Percentiles rank a stretch among this genome's conserved stretches.
Conservation (phyloP, 1,140 invertebrate genomes). For the Tetragonula clypearis region DNA sequence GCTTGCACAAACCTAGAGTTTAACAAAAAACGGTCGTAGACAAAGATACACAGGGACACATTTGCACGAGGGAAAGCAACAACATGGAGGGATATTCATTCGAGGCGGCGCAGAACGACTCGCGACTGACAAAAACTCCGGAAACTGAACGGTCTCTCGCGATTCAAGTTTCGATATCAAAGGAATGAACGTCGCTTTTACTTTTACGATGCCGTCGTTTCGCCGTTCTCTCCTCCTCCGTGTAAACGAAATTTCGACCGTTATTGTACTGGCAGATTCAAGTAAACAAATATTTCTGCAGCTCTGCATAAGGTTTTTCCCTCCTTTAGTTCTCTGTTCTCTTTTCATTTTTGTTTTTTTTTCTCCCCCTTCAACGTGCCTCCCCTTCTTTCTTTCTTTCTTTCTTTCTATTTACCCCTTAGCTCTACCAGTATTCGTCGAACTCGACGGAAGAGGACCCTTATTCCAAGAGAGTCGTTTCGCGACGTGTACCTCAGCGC, state of each 20-base stretch:
- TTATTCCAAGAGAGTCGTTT: conserved; percentile 31
- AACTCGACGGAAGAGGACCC: conserved; percentile 10
- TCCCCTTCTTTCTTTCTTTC: too few species aligned
- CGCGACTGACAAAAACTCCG: not conserved
- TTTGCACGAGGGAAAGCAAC: not conserved
- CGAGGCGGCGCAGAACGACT: not conserved
- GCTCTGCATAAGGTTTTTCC: not conserved
- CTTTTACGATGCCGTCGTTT: conserved; percentile 14
- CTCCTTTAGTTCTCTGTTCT: not conserved
- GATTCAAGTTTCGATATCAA: conserved; percentile 43
- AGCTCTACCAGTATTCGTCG: not conserved
- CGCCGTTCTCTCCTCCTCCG: not conserved
- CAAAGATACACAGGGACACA: not conserved
- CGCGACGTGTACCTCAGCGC: conserved; percentile 7
- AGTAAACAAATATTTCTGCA: conserved; percentile 44
- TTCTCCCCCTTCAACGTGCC: not conserved
- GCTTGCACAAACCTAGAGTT: too few species aligned
- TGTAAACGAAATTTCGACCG: conserved; percentile 23
- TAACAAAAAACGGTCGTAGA: not conserved
- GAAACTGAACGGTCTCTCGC: not conserved
- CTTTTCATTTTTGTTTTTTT: not conserved
- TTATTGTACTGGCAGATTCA: conserved; percentile 8
- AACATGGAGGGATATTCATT: not conserved
- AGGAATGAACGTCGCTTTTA: conserved; percentile 25
- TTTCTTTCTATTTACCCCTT: not conserved